Evolutionary conservation across 1,140 invertebrate species (phyloP), one percentile per base, ranked within the genome.

Genomic region (Bombus confusus): DNA sequence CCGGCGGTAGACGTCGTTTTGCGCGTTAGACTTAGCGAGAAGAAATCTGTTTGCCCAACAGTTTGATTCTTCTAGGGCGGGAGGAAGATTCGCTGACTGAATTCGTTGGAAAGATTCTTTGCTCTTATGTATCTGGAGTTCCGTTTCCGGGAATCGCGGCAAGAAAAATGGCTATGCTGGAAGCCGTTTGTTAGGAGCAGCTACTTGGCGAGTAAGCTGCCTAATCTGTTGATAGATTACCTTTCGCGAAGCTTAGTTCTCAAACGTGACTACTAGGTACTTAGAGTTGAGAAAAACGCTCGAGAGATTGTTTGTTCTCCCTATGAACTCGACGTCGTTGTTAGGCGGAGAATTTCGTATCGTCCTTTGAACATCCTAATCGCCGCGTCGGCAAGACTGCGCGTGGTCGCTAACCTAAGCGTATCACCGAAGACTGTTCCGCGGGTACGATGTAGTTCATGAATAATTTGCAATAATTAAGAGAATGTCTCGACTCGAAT

Each of bases 381-480:
- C 34, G 8, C 0, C 31, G 59, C 6, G 18, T 8, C 47, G 31
- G 15, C 15, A 76, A 39, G 6, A 31, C 1, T 37, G 15, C 15
- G 15, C 2, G 59, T 71, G 57, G 69, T 41, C 74, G 72, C 52
- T 62, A 12, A 31, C 64, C 47, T 85, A 88, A 88, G 72, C 59
- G 82, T 77, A 87, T 87, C 75, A 73, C 22, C 47, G 25, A 8
- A 52, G 37, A 47, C 3, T 37, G 47, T 73, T 41, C 62, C 39
- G 8, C 25, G 62, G 66, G 52, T 31, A 64, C 47, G 47, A 52
- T 8, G 47, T 22, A 52, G 47, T 52, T 83, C 41, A 73, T 76
- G 77, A 88, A 87, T 83, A 88, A 80, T 83, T 83, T 68, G 43
- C 80, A 25, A 18, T 81, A 62, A 87, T 75, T 86, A 86, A 59